Base-by-base conservation (phyloP, 1,140 invertebrate genomes). In the Drosophila chauvacae region DNA sequence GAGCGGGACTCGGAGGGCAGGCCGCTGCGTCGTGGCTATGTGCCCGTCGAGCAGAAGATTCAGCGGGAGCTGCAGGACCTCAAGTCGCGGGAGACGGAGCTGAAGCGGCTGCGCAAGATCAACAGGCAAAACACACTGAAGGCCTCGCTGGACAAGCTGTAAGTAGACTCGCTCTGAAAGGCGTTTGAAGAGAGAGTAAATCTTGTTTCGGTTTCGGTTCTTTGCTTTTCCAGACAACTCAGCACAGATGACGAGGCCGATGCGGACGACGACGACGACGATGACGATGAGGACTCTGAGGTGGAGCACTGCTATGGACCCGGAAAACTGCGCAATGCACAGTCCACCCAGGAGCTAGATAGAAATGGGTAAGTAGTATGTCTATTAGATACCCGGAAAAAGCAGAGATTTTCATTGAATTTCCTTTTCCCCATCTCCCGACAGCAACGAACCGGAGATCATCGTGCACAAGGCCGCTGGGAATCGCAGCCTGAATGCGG, bases 31-130 rank as follows among this genome's bases (percentile, higher is more conserved):
- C 95, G 95, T 30, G 95, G 95, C 23, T 96, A 94, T 77, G 94
- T 95, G 3, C 95, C 95, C 3, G 96, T 96, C 3, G 96, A 96
- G 86, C 95, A 96, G 73, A 96, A 96, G 91, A 97, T 97, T 61
- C 96, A 96, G 87, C 95, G 95, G 63, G 96, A 97, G 91, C 92
- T 97, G 33, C 94, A 94, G 88, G 96, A 96, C 77, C 95, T 96
- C 94, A 96, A 95, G 79, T 94, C 94, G 44, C 93, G 96, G 44
- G 96, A 97, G 81, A 94, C 95, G 59, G 96, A 97, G 81, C 92
- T 97, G 14, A 96, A 95, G 94, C 95, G 93, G 55, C 93, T 94
- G 88, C 92, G 94, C 71, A 94, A 94, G 71, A 74, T 91, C 50
- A 84, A 84, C 39, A 75, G 86, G 16, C 92, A 93, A 59, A 69